Evolutionary conservation across 2,888 invertebrate genomes (phyloP), one percentile per base, ranked within the genome.

Genomic region (Eupithecia inturbata): DNA sequence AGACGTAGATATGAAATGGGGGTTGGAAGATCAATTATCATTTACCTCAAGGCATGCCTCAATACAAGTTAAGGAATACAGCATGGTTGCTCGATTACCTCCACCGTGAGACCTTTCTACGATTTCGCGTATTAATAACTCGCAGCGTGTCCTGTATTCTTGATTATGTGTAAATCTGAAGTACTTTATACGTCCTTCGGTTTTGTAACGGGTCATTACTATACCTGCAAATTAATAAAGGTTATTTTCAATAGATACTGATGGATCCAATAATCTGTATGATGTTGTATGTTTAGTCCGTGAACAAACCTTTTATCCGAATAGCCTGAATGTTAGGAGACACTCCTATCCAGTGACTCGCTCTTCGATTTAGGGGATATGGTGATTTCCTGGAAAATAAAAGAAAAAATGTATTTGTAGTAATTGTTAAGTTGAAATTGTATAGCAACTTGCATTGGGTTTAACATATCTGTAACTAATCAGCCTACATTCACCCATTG

Each of bases 21-120:
- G 26, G 53, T 53, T 14, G 4, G 57, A 26, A 26, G 26, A 26
- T 57, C 4, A 26, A 26, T 57, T 53, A 57, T 26, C 26, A 26
- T 14, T 57, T 57, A 57, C 57, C 57, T 57, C 57, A 26, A 57
- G 3, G 26, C 3, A 57, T 26, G 57, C 57, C 71, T 92, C 92
- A 0, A 91, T 81, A 14, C 45, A 57, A 31, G 12, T 64, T 28
- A 69, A 68, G 28, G 33, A 41, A 4, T 71, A 49, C 49, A 71
- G 39, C 19, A 67, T 60, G 41, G 36, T 69, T 1, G 71, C 67
- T 3, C 39, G 53, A 0, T 10, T 33, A 0, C 12, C 39, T 22
- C 45, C 28, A 9, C 9, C 63, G 5, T 22, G 6, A 1, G 67
- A 31, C 41, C 53, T 62, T 5, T 0, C 0, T 22, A 36, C 71